Evolutionary conservation across 2,797 vertebrate species (phyloP).

Genomic region (Mus minutoides): DNA sequence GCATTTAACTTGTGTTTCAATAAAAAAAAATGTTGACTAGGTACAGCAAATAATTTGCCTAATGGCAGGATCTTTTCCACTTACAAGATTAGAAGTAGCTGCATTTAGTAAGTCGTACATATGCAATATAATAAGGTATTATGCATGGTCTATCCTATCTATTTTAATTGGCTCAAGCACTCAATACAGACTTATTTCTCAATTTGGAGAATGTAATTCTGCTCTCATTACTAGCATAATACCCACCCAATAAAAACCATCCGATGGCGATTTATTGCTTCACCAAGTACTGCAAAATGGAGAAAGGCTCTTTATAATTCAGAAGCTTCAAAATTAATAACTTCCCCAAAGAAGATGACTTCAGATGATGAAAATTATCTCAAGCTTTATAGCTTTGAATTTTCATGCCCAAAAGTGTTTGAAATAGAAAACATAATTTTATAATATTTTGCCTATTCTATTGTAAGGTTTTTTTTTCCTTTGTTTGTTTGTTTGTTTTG

Average conservation of each 20-base stretch:
- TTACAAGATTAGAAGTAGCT: constrained; percentile 45
- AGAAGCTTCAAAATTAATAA: constrained; percentile 42
- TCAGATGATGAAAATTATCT: neutral
- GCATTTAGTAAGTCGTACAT: constrained; percentile 49
- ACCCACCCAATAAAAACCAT: constrained; percentile 51
- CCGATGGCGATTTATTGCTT: constrained; percentile 39
- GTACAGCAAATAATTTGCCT: constrained; percentile 63
- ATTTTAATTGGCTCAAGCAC: constrained; percentile 60
- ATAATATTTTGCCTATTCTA: neutral
- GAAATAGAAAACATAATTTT: neutral
- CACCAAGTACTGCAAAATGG: neutral
- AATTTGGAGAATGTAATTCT: constrained; percentile 62
- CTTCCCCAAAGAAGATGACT: constrained; percentile 44
- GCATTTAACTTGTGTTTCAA: constrained; percentile 71
- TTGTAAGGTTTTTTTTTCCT: neutral
- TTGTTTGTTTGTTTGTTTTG: neutral
- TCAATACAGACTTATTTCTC: constrained; percentile 57
- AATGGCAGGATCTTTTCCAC: constrained; percentile 45
- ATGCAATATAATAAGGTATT: constrained; percentile 46
- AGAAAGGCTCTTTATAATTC: constrained; percentile 31
- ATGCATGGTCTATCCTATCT: constrained; percentile 40
- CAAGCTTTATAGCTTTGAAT: neutral
- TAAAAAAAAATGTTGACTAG: constrained; percentile 70
- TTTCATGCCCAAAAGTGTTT: constrained; percentile 22
- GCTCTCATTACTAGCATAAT: constrained; percentile 57